Percentiles rank a stretch among this genome's conserved stretches.
These are phyloP conservation scores for Standfussiana lucernea DNA, from an alignment of 2,888 invertebrate species.

Conservation along the genomic window DNA sequence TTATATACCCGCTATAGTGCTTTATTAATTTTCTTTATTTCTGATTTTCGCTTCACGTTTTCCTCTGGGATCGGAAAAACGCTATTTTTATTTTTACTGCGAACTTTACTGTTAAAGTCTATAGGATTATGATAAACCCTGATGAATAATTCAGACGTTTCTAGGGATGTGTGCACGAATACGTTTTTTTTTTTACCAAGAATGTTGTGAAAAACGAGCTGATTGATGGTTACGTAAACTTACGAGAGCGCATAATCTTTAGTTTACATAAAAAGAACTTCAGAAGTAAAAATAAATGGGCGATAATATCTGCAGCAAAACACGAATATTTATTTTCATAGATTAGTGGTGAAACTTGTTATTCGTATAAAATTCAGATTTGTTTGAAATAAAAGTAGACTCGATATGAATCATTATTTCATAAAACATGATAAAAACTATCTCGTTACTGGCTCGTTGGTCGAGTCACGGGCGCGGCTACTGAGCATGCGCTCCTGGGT, in stretches of 20 bases:
- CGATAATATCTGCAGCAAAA: slow-evolving; percentile 17
- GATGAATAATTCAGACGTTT: slow-evolving; percentile 32
- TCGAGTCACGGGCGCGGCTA: neutral
- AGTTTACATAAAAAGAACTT: slow-evolving; percentile 34
- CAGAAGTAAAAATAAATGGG: slow-evolving; percentile 27
- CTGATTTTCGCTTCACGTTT: slow-evolving; percentile 14
- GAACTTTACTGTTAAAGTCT: slow-evolving; percentile 14
- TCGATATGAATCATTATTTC: slow-evolving; percentile 2
- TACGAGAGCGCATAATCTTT: slow-evolving; percentile 27
- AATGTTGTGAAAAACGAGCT: slow-evolving; percentile 20
- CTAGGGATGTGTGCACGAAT: slow-evolving; percentile 27
- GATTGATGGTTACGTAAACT: slow-evolving; percentile 55
- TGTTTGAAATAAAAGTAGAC: slow-evolving; percentile 19
- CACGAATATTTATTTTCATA: slow-evolving; percentile 26
- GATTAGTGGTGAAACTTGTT: slow-evolving; percentile 15
- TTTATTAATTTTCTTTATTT: slow-evolving; percentile 18
- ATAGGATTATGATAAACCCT: slow-evolving; percentile 24
- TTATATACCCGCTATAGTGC: neutral
- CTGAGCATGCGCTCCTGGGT: neutral
- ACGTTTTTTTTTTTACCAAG: slow-evolving; percentile 11
- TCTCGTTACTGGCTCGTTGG: neutral
- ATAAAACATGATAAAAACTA: neutral
- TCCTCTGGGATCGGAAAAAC: slow-evolving; percentile 22
- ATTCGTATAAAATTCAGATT: slow-evolving; percentile 4
- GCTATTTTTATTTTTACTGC: slow-evolving; percentile 32